A percentile compares a stretch with the other conserved stretches of the same genome.
Evolutionary conservation across 2,113 vertebrate species (phyloP).

Genomic region (Rhynchomys soricoides): DNA sequence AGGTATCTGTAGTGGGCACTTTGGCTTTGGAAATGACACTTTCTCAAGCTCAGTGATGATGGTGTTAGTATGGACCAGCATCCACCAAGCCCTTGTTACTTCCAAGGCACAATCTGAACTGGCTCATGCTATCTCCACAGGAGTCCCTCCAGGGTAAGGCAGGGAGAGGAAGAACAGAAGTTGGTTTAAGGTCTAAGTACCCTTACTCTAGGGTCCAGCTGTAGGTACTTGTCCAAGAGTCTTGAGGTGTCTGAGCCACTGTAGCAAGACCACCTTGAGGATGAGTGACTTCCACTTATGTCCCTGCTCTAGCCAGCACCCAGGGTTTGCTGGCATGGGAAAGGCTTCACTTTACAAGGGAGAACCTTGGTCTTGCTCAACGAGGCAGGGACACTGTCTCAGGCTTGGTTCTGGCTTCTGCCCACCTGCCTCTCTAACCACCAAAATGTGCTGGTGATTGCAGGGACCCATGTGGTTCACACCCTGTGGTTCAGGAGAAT

Average conservation of each 20-base stretch:
- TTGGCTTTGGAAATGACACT: background rate
- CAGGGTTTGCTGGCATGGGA: fast-evolving
- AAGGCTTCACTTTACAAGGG: background rate
- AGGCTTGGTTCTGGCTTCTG: fast-evolving
- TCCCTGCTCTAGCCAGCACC: background rate
- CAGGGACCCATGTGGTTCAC: too few relatives aligned
- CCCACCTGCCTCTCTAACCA: background rate
- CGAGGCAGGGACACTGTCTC: background rate
- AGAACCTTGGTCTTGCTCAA: background rate
- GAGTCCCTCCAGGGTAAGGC: background rate
- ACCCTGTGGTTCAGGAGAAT: background rate
- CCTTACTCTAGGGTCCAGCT: fast-evolving
- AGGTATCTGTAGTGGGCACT: background rate
- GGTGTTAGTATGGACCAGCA: background rate
- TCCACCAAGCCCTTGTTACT: fast-evolving
- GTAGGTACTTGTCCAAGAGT: fast-evolving
- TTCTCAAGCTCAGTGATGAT: background rate
- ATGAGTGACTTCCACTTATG: fast-evolving
- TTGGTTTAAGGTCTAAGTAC: fast-evolving
- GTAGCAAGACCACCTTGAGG: fast-evolving
- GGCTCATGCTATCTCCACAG: fast-evolving
- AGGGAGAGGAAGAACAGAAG: fast-evolving
- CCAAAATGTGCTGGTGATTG: too few relatives aligned
- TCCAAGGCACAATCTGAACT: background rate
- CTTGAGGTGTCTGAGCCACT: background rate